Evolutionary conservation across 2,113 vertebrate genomes (phyloP).

Genomic region (Pycnonotus jocosus): DNA sequence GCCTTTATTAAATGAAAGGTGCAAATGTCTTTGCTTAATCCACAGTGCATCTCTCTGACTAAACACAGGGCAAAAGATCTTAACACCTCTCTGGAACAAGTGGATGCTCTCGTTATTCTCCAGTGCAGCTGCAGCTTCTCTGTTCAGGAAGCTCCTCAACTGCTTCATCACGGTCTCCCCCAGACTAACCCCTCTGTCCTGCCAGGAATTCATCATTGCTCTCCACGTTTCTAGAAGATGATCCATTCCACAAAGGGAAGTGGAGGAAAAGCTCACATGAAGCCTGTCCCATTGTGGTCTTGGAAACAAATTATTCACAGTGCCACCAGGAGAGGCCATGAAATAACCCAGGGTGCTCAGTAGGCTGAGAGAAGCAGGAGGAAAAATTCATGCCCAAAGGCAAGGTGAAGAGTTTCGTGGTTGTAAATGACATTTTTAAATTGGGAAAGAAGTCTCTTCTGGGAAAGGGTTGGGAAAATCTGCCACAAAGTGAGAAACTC

Average conservation of each 20-base stretch:
- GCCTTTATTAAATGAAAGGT: neutral
- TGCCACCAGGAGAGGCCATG: neutral
- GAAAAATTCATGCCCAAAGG: neutral
- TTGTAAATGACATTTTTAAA: neutral
- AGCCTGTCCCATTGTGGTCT: fast-evolving
- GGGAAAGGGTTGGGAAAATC: neutral
- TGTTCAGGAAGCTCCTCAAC: neutral
- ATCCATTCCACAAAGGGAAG: neutral
- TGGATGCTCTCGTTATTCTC: neutral
- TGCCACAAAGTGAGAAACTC: neutral
- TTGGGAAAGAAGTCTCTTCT: neutral
- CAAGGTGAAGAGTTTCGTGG: neutral
- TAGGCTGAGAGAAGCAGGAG: neutral
- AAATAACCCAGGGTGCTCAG: neutral
- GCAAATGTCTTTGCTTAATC: conserved; percentile 14
- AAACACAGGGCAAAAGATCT: neutral
- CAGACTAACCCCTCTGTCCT: neutral
- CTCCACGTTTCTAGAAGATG: neutral
- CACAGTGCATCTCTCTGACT: neutral
- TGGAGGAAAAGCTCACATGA: neutral
- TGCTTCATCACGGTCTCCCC: neutral
- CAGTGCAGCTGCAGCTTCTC: conserved; percentile 15
- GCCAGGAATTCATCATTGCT: neutral
- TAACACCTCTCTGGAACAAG: conserved; percentile 7
- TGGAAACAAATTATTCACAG: neutral